Base-by-base conservation (phyloP, 1,140 invertebrate genomes). In the Ceratoteleas bidentatus region DNA sequence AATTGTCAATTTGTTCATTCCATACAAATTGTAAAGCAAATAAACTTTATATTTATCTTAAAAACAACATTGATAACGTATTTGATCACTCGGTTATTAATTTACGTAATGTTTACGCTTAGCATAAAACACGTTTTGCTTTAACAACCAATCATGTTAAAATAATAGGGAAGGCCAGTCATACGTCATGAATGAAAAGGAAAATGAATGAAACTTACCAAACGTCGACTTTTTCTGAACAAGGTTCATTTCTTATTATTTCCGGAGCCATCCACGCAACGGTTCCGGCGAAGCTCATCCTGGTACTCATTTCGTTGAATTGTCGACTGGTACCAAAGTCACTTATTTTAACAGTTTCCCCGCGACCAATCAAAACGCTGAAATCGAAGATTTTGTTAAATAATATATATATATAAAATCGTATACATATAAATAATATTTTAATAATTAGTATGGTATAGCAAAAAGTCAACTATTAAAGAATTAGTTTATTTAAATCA, bases 231-330 rank as follows among this genome's bases (percentile, higher is more conserved):
- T 98, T 98, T 88, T 99, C 98, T 0, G 97, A 98, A 89, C 97
- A 99, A 0, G 96, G 96, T 87, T 99, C 97, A 88, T 98, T 98
- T 58, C 98, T 94, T 72, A 99, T 99, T 7, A 99, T 96, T 92
- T 99, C 99, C 0, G 99, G 99, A 0, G 98, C 98, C 98, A 99
- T 99, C 98, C 98, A 99, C 0, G 97, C 97, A 1, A 99, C 97
- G 0, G 98, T 99, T 58, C 97, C 97, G 15, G 97, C 97, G 92
- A 99, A 99, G 81, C 96, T 98, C 98, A 99, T 99, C 87, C 96
- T 96, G 14, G 97, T 97, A 88, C 97, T 98, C 68, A 97, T 97
- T 87, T 98, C 96, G 89, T 98, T 98, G 96, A 96, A 98, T 81
- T 98, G 96, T 81, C 97, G 94, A 87, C 97, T 97, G 1, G 98